Evolutionary conservation across 2,888 invertebrate genomes (phyloP).

Genomic region (Notodonta ziczac): DNA sequence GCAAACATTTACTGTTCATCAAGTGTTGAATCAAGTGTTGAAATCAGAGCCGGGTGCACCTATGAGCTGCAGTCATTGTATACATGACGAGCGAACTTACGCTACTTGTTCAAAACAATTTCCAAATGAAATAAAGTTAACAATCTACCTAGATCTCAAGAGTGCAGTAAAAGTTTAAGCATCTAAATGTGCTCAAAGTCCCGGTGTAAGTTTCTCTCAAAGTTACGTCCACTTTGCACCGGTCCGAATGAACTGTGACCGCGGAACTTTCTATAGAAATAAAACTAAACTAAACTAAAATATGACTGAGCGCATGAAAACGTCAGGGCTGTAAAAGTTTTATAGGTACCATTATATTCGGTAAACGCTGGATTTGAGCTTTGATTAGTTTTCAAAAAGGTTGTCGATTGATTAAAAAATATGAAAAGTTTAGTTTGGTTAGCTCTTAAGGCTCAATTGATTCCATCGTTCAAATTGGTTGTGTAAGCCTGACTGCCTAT

Average conservation of each 20-base stretch:
- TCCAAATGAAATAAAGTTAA: constrained; percentile 1
- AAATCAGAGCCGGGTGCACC: too few species aligned
- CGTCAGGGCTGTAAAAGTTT: neutral
- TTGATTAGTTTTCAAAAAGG: neutral
- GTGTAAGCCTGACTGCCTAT: too few species aligned
- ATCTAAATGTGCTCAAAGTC: neutral
- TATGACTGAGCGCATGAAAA: neutral
- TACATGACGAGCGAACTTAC: neutral
- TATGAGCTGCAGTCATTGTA: too few species aligned
- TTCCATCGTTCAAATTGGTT: too few species aligned
- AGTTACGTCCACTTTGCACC: neutral
- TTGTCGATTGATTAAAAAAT: neutral
- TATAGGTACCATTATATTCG: neutral
- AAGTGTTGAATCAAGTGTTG: too few species aligned
- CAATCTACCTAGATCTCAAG: neutral
- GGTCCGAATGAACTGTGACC: neutral
- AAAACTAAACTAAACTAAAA: neutral
- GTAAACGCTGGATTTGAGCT: neutral
- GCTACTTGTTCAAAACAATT: neutral
- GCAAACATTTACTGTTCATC: too few species aligned
- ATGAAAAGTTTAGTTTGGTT: neutral
- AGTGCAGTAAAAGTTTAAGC: neutral
- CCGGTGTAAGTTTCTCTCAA: neutral
- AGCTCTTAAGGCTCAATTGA: too few species aligned
- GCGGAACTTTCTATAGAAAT: neutral